A percentile compares a stretch with the other conserved stretches of the same genome.
These are phyloP conservation scores for Scaeva pyrastri DNA, from an alignment of 2,888 invertebrate genomes.

Conservation along the genomic window DNA sequence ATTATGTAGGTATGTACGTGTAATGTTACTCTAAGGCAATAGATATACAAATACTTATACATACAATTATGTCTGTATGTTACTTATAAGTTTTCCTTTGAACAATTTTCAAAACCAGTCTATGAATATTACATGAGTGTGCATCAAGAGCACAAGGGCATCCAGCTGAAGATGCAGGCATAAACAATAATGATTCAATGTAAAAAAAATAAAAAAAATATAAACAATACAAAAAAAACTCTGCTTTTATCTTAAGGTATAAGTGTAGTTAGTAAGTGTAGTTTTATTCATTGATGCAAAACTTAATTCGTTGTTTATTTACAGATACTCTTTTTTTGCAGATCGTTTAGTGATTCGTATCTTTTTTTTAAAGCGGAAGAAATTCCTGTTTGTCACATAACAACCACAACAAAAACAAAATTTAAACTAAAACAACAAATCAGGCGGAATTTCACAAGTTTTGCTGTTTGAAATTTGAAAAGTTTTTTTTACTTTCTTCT, in stretches of 20 bases:
- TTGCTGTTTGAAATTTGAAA: not conserved
- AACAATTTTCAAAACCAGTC: constrained; percentile 29
- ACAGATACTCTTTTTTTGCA: constrained; percentile 5
- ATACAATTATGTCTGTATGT: no score
- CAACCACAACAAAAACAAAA: constrained; percentile 19
- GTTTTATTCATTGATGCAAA: constrained; percentile 45
- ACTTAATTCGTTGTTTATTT: constrained; percentile 47
- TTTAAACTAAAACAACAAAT: not conserved
- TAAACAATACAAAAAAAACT: not conserved
- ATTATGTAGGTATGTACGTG: not conserved
- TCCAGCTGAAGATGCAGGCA: constrained; percentile 18
- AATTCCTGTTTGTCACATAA: constrained; percentile 54
- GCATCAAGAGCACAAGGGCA: constrained; percentile 66
- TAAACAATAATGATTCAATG: constrained; percentile 24
- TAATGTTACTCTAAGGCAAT: constrained; percentile 2
- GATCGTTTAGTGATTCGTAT: constrained; percentile 4
- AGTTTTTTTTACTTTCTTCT: not conserved
- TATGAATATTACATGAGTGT: constrained; percentile 40
- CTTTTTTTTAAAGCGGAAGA: not conserved
- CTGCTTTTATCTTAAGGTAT: not conserved
- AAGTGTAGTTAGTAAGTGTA: not conserved
- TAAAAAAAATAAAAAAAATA: not conserved
- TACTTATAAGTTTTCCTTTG: constrained; percentile 31
- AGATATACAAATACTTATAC: no score
- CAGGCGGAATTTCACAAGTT: constrained; percentile 6